Evolutionary conservation across 2,113 vertebrate species (phyloP), one percentile per base, ranked within the genome.

Genomic region (Pontoporia blainvillei): DNA sequence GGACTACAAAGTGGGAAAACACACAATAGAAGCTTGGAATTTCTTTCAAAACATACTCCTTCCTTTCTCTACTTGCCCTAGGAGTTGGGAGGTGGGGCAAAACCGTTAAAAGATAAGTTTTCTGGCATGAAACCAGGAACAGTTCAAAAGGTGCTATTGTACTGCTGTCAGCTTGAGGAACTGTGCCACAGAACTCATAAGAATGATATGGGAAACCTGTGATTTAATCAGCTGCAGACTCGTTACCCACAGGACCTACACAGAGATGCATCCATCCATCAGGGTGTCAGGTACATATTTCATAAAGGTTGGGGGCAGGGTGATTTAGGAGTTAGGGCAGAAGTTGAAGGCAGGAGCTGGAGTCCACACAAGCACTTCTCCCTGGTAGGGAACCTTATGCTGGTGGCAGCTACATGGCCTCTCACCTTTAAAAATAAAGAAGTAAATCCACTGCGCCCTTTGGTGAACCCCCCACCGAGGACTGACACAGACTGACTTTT

Each of bases 61-160:
- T 89, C 31, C 95, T 95, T 95, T 94, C 78, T 93, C 66, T 73
- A 13, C 64, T 92, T 64, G 84, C 73, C 73, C 88, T 44, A 6
- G 36, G 49, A 95, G 44, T 39, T 49, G 62, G 82, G 75, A 95
- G 76, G 87, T 81, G 46, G 75, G 61, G 41, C 91, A 92, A 90
- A 90, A 93, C 34, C 10, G 4, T 82, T 95, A 66, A 92, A 72
- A 94, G 96, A 97, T 97, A 93, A 95, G 86, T 66, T 86, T 93
- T 62, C 83, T 94, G 96, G 96, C 87, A 44, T n/a, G 79, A 94
- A 71, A 84, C 73, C 93, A 97, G 82, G 61, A 97, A 67, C 11
- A 57, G 73, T 91, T 97, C 90, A 91, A 86, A 93, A 90, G 79
- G 88, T 90, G 44, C 85, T 69, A 90, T 96, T 94, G 93, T 96